Base-by-base conservation (phyloP, 2,113 vertebrate species). In the Pithys albifrons region DNA sequence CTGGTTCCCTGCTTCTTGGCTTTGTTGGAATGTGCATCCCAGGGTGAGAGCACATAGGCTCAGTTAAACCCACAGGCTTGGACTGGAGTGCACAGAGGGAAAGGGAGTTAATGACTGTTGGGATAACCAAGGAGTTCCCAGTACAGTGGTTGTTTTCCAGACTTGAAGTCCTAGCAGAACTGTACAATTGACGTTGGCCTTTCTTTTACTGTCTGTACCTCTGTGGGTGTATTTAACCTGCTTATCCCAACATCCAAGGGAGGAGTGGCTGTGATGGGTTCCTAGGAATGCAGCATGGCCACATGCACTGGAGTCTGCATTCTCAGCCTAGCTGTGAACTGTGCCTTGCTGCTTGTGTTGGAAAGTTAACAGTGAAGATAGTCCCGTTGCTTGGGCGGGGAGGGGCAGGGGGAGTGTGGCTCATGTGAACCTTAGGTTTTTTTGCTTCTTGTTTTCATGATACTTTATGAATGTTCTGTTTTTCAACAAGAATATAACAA, bases 11-110 rank as follows among this genome's bases (percentile, higher is more conserved):
- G 81, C 95, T 95, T 88, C 76, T 93, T 95, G 74, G 91, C 92
- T 87, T 89, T 95, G 95, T 51, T 86, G 95, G 95, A 90, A 96
- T 27, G 52, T 66, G 65, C 95, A 74, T 93, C 96, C 78, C 97
- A 93, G 91, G 92, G 96, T 74, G 93, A 96, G 95, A 95, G 97
- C 97, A 85, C 64, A 31, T 95, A 90, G 78, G 86, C 92, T 91
- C 93, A 96, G 91, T 96, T 89, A 97, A 97, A 95, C 95, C 90
- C 24, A 39, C 91, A 97, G 95, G 88, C 41, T 55, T 14, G 76
- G 73, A 88, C 37, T 48, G 73, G 55, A 75, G 65, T 61, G 73
- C 10, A 3, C 86, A 28, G 55, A 90, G 71, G 93, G 92, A 80
- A 57, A 94, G 89, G 94, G 80, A 95, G 69, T 77, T 91, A 25